A percentile compares a stretch with the other conserved stretches of the same genome.
Evolutionary conservation across 1,140 invertebrate species (phyloP).

Genomic region (Holotrichia oblita): DNA sequence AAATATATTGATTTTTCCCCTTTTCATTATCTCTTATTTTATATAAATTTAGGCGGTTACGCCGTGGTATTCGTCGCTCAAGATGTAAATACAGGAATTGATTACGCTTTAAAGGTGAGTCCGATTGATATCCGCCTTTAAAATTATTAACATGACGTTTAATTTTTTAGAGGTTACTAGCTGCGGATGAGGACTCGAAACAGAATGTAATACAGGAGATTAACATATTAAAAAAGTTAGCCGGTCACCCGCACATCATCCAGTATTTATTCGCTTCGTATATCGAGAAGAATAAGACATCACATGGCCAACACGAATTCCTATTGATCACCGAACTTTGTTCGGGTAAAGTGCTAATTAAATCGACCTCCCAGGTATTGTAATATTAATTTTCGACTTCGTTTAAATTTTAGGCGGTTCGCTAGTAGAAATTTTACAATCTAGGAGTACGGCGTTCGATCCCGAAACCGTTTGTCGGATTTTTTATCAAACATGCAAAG

Average conservation of each 20-base stretch:
- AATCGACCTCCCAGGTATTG: not conserved
- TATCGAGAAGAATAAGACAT: slow-evolving; percentile 74
- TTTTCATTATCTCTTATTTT: slow-evolving; percentile 49
- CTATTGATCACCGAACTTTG: slow-evolving; percentile 58
- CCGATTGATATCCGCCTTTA: not conserved
- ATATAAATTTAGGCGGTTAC: slow-evolving; percentile 81
- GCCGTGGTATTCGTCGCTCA: slow-evolving; percentile 94
- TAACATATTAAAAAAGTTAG: slow-evolving; percentile 78
- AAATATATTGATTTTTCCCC: slow-evolving; percentile 54
- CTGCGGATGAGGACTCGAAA: slow-evolving; percentile 81
- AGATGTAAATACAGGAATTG: slow-evolving; percentile 84
- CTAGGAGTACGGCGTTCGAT: slow-evolving; percentile 70
- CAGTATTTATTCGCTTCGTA: slow-evolving; percentile 80
- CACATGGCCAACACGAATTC: slow-evolving; percentile 65
- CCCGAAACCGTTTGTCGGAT: slow-evolving; percentile 84
- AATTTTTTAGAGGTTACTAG: slow-evolving; percentile 73
- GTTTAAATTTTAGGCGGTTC: slow-evolving; percentile 69
- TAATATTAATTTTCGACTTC: not conserved
- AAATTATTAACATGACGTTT: slow-evolving; percentile 42
- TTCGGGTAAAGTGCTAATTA: slow-evolving; percentile 47
- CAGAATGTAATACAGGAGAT: slow-evolving; percentile 82
- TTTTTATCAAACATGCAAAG: slow-evolving; percentile 90
- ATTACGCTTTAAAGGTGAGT: slow-evolving; percentile 87
- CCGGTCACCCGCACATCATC: slow-evolving; percentile 83
- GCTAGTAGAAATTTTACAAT: slow-evolving; percentile 81